Evolutionary conservation across 2,888 invertebrate species (phyloP).

Genomic region (Buathra laborator): DNA sequence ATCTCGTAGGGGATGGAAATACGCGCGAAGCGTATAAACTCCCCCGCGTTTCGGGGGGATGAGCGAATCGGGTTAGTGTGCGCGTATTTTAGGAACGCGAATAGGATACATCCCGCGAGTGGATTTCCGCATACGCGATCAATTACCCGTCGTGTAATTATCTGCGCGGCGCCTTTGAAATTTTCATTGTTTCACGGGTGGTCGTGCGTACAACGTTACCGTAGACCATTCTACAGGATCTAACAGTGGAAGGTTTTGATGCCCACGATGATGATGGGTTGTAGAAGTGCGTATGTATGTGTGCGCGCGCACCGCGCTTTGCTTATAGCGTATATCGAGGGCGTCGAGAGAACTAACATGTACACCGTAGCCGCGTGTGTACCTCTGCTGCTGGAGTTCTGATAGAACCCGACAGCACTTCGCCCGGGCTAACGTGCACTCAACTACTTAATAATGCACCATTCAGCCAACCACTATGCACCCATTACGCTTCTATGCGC

Average conservation of each 20-base stretch:
- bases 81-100: not conserved
- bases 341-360: not conserved
- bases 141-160: conserved; percentile 70
- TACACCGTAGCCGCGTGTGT: conserved; percentile 28
- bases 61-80: not conserved
- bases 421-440: conserved; percentile 80
- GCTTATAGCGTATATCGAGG: not conserved
- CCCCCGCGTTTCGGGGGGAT: too few relatives aligned
- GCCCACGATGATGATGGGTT: not conserved
- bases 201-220: conserved; percentile 34
- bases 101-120: conserved; percentile 48
- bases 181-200: conserved; percentile 68
- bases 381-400: conserved; percentile 65
- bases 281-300: too few relatives aligned
- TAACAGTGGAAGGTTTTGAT: not conserved
- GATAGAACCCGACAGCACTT: conserved; percentile 82
- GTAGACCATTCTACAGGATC: not conserved
- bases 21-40: not conserved
- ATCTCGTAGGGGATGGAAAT: not conserved
- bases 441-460: conserved; percentile 83
- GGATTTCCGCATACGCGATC: conserved; percentile 69
- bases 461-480: conserved; percentile 81
- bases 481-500: conserved; percentile 80
- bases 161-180: conserved; percentile 65
- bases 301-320: not conserved